Base-by-base conservation (phyloP, 2,113 vertebrate species). In the Leucoraja erinaceus region DNA sequence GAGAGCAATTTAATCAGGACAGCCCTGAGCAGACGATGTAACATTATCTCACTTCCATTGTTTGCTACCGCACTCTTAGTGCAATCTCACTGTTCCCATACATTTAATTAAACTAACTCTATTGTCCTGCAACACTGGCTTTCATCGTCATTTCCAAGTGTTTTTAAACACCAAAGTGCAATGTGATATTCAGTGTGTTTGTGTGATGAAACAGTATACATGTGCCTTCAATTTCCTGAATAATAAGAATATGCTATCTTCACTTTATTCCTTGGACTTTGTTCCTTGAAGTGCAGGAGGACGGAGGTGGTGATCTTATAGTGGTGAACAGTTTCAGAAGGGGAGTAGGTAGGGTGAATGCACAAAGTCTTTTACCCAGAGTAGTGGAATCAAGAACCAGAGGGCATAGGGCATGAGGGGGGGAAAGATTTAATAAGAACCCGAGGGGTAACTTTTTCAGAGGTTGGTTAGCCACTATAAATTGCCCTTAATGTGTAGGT, bases 91-190 rank as follows among this genome's bases (percentile, higher is more conserved):
- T n/a, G 83, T 84, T 16, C 83, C n/a, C 83, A 63, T 28, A 63
- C 56, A 86, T 63, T 63, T 86, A 86, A 86, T 86, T 86, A 86
- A 59, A 28, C 61, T 63, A n/a, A 61, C 83, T 16, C 4, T 61
- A 5, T 86, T 59, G 31, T 86, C 79, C 33, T 86, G 83, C 59
- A 61, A 86, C 14, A 20, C 28, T 22, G 54, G 47, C 28, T 25
- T 56, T 83, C 20, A 18, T 83, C 79, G 22, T 25, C 79, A 79
- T 56, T 86, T 86, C 56, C 83, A 86, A 59, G 83, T 86, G 83
- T 63, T 31, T 11, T n/a, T 25, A 81, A 20, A 81, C 16, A 81
- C 22, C 16, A 56, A 81, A 54, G 56, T 54, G 38, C 18, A 54
- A 81, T 81, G 47, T 54, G 59, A 12, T 1, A 63, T n/a, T 10